A percentile compares a stretch with the other conserved stretches of the same genome.
These are phyloP conservation scores for Oreohelix idahoensis DNA, from an alignment of 1,140 invertebrate genomes.

Conservation along the genomic window DNA sequence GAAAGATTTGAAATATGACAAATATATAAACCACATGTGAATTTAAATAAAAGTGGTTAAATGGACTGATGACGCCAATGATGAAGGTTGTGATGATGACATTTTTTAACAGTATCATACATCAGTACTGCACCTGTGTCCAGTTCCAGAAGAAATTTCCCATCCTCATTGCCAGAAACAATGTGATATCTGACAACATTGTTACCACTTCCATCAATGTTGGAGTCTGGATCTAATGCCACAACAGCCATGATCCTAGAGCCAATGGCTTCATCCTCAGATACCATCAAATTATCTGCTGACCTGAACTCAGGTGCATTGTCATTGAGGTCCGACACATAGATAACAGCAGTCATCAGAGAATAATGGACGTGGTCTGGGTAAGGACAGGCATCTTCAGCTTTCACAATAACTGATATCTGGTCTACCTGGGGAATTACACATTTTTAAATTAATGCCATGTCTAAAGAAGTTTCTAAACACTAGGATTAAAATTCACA, in stretches of 20 bases:
- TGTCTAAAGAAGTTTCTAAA: no score
- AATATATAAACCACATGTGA: no score
- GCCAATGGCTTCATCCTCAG: slow-evolving; percentile 77
- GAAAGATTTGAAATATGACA: no score
- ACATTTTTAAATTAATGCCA: neutral
- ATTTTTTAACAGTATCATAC: no score
- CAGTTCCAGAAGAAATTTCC: slow-evolving; percentile 90
- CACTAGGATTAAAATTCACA: no score
- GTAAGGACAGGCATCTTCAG: slow-evolving; percentile 85
- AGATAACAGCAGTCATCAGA: slow-evolving; percentile 85
- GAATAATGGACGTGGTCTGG: slow-evolving; percentile 80
- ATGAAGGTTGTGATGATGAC: no score
- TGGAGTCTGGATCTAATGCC: slow-evolving; percentile 87
- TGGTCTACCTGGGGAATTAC: slow-evolving; percentile 71
- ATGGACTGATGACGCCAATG: no score
- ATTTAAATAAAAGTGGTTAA: no score
- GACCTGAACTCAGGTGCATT: slow-evolving; percentile 78
- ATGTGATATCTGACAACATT: slow-evolving; percentile 85
- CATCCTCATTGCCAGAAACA: slow-evolving; percentile 81
- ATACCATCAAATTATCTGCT: slow-evolving; percentile 66
- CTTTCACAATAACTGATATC: slow-evolving; percentile 86
- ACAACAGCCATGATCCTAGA: slow-evolving; percentile 83
- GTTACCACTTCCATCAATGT: slow-evolving; percentile 84
- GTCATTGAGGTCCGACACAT: slow-evolving; percentile 84
- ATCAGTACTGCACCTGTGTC: slow-evolving; percentile 78